Evolutionary conservation across 2,113 vertebrate genomes (phyloP).

Genomic region (Isurus oxyrinchus): DNA sequence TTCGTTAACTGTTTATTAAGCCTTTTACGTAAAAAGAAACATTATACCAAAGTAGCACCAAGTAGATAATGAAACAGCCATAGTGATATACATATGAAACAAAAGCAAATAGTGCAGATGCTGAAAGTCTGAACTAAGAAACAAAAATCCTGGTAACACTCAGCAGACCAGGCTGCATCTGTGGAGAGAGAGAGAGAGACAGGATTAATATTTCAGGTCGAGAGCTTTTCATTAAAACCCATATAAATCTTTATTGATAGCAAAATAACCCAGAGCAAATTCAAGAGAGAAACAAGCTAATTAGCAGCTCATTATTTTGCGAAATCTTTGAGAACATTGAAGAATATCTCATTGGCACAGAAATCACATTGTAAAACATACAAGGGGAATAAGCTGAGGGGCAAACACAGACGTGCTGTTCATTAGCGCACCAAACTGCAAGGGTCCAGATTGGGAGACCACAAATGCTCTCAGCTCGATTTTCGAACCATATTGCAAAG

Average conservation of each 20-base stretch:
- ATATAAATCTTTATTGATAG: not conserved
- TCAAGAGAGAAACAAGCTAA: not conserved
- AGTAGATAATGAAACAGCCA: not conserved
- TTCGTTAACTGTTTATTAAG: not conserved
- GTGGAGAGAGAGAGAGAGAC: not conserved
- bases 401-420: too few relatives aligned
- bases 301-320: not conserved
- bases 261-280: not conserved
- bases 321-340: not conserved
- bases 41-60: not conserved
- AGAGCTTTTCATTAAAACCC: not conserved
- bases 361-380: not conserved
- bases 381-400: too few relatives aligned
- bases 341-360: not conserved
- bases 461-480: not conserved
- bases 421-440: not conserved
- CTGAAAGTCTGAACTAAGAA: not conserved
- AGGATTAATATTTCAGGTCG: not conserved
- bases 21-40: not conserved
- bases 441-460: not conserved
- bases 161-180: not conserved
- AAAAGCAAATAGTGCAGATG: not conserved
- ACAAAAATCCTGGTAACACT: not conserved
- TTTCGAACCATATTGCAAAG: not conserved
- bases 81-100: not conserved